These are phyloP conservation scores for Parnassius glacialis DNA, from an alignment of 2,888 invertebrate genomes.

Conservation along the genomic window DNA sequence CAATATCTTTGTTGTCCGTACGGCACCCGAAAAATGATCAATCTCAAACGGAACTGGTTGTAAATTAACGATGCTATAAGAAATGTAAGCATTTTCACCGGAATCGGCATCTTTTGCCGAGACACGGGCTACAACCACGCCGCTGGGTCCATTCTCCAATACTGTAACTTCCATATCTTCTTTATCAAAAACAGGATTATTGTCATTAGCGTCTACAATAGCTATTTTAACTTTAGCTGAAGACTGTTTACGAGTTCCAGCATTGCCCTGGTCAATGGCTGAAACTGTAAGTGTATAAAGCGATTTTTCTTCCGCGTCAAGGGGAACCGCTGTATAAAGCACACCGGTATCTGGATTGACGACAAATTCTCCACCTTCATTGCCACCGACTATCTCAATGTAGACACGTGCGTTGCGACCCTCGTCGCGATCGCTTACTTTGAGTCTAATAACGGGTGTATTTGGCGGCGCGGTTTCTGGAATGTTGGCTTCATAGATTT, in stretches of 20 bases:
- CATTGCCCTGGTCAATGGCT: conserved; percentile 93
- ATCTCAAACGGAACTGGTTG: conserved; percentile 97
- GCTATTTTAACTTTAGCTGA: conserved; percentile 95
- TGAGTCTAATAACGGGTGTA: conserved; percentile 92
- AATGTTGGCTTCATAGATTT: conserved; percentile 92
- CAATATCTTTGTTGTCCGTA: conserved; percentile 90
- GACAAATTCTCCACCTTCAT: conserved; percentile 92
- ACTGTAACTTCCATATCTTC: conserved; percentile 86
- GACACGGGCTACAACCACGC: conserved; percentile 91
- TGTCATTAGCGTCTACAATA: conserved; percentile 95
- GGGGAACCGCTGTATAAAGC: conserved; percentile 88
- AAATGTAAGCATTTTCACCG: conserved; percentile 97
- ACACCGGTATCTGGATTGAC: conserved; percentile 94
- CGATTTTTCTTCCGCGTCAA: conserved; percentile 92
- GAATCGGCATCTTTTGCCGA: conserved; percentile 93
- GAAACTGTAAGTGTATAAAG: conserved; percentile 94
- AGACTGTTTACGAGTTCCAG: conserved; percentile 90
- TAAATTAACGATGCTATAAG: conserved; percentile 95
- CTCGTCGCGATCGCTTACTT: conserved; percentile 91
- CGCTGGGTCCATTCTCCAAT: conserved; percentile 93
- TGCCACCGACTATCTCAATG: conserved; percentile 94
- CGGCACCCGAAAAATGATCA: conserved; percentile 94
- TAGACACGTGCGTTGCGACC: conserved; percentile 91
- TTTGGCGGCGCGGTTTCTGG: conserved; percentile 94
- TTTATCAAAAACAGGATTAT: conserved; percentile 93